Conservation (phyloP, 2,888 invertebrate genomes). For the Himalopsyche anomala region DNA sequence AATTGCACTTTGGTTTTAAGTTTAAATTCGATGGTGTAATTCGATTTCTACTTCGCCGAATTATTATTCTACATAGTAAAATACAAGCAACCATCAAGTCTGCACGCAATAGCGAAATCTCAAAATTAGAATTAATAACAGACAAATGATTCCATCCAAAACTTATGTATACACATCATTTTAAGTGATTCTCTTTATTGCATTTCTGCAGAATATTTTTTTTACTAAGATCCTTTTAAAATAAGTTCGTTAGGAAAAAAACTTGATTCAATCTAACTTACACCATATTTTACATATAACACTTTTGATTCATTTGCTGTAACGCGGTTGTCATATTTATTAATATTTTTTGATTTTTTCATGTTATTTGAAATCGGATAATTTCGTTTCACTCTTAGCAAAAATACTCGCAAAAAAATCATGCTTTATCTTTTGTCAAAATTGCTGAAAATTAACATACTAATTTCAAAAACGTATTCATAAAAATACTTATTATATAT, state of each 20-base stretch:
- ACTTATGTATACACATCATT: not conserved
- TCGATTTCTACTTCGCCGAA: constrained; percentile 65
- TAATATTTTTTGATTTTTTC: no score
- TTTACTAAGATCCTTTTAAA: not conserved
- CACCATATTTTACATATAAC: no score
- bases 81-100: constrained; percentile 60
- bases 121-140: constrained; percentile 65
- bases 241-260: not conserved
- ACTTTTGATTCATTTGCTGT: no score
- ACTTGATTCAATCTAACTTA: no score
- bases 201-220: constrained; percentile 19
- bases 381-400: no score
- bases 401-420: no score
- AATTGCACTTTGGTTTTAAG: constrained; percentile 65
- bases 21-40: constrained; percentile 66
- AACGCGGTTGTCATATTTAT: no score
- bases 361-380: no score
- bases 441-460: no score
- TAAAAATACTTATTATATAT: no score
- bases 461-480: no score
- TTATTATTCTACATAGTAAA: constrained; percentile 48
- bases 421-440: no score
- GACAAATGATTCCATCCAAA: constrained; percentile 45
- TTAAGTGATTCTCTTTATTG: constrained; percentile 1
- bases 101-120: constrained; percentile 64